phyloP scores from a whole-genome alignment of 2,797 vertebrate species.

The Eutrigla gurnardus region DNA sequence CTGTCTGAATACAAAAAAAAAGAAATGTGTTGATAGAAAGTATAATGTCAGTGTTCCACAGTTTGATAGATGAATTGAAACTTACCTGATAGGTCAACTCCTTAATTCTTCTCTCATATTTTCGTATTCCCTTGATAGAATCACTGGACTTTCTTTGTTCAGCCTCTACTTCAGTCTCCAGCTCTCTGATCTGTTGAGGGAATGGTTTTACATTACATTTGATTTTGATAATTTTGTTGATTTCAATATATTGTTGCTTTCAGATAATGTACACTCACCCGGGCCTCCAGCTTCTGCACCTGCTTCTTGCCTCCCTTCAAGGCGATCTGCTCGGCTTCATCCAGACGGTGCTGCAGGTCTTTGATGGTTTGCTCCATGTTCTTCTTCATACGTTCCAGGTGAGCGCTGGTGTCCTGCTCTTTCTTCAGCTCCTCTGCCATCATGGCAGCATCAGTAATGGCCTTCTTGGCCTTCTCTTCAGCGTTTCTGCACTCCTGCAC shows the following conservation, averaged over 20 bases:
- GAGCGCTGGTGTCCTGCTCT: slow-evolving; percentile 90
- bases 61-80: neutral
- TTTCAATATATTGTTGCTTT: neutral
- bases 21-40: rapidly evolving
- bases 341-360: slow-evolving; percentile 90
- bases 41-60: rapidly evolving
- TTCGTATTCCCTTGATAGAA: slow-evolving; percentile 80
- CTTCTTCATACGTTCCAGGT: slow-evolving; percentile 87
- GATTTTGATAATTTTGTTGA: neutral
- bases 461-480: slow-evolving; percentile 92
- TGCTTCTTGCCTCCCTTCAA: slow-evolving; percentile 95
- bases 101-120: slow-evolving; percentile 84
- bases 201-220: neutral
- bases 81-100: slow-evolving; percentile 83
- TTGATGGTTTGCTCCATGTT: slow-evolving; percentile 90
- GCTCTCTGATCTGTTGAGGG: slow-evolving; percentile 73
- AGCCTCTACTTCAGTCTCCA: slow-evolving; percentile 81
- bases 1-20: slow-evolving; percentile 71
- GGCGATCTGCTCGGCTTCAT: slow-evolving; percentile 92
- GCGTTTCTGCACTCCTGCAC: slow-evolving; percentile 89
- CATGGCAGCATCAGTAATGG: slow-evolving; percentile 86
- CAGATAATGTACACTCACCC: slow-evolving; percentile 63
- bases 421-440: slow-evolving; percentile 91
- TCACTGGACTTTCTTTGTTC: slow-evolving; percentile 81
- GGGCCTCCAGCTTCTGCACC: slow-evolving; percentile 91